A percentile compares a stretch with the other conserved stretches of the same genome.
phyloP scores from a whole-genome alignment of 2,888 invertebrate species.

The Neoscelio sp. region DNA sequence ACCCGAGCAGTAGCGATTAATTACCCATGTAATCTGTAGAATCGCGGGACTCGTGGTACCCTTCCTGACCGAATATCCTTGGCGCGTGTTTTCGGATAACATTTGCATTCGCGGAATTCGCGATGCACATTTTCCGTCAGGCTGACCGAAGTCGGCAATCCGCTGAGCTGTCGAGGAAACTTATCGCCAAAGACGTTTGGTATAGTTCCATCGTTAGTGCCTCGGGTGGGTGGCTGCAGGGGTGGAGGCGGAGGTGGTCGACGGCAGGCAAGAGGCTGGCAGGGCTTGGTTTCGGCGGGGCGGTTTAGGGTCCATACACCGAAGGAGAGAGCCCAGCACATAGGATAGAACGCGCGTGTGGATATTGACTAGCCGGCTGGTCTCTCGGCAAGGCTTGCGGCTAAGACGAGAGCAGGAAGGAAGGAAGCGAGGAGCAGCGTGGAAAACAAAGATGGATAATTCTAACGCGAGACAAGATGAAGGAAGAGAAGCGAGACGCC shows the following conservation, averaged over 20 bases:
- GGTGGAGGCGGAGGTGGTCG: slow-evolving; percentile 68
- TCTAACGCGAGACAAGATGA: slow-evolving; percentile 65
- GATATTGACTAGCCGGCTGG: slow-evolving; percentile 80
- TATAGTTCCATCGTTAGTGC: slow-evolving; percentile 77
- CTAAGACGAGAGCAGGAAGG: slow-evolving; percentile 78
- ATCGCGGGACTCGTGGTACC: slow-evolving; percentile 21
- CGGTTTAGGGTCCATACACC: slow-evolving; percentile 76
- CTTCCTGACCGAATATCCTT: slow-evolving; percentile 25
- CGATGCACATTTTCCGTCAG: slow-evolving; percentile 58
- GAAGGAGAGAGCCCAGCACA: slow-evolving; percentile 75
- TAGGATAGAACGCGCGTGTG: slow-evolving; percentile 77
- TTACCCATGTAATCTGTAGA: slow-evolving; percentile 48
- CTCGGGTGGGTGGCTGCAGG: slow-evolving; percentile 63
- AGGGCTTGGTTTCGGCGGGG: slow-evolving; percentile 74
- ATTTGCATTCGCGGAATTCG: slow-evolving; percentile 59
- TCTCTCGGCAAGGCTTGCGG: slow-evolving; percentile 80
- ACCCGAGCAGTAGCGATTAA: slow-evolving; percentile 40
- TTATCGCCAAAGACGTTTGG: slow-evolving; percentile 76
- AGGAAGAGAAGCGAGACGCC: slow-evolving; percentile 45
- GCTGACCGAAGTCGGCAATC: slow-evolving; percentile 75
- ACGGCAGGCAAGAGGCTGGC: slow-evolving; percentile 68
- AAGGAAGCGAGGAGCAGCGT: slow-evolving; percentile 63
- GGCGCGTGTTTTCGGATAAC: slow-evolving; percentile 30
- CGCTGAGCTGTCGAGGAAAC: slow-evolving; percentile 78
- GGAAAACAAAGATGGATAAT: slow-evolving; percentile 72